phyloP scores from a whole-genome alignment of 2,797 vertebrate genomes.

The Hydrolagus colliei region DNA sequence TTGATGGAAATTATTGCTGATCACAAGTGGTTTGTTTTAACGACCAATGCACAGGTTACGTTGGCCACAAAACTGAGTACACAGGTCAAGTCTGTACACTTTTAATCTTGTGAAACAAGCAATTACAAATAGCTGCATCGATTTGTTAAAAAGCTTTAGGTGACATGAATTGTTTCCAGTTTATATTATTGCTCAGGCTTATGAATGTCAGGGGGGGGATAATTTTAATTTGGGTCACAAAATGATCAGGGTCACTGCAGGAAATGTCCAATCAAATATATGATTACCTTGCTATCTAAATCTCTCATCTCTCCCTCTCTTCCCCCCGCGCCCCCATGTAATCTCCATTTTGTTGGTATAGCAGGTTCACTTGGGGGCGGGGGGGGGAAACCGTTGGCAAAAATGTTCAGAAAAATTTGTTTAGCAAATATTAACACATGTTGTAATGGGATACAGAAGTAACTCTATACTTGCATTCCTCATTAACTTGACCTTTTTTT shows the following conservation, averaged over 20 bases:
- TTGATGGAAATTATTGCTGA: constrained; percentile 82
- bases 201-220: constrained; percentile 80
- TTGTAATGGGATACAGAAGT: constrained; percentile 74
- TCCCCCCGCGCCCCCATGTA: not conserved
- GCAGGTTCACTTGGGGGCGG: constrained; percentile 50
- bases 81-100: constrained; percentile 90
- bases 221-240: constrained; percentile 83
- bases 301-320: too few species aligned
- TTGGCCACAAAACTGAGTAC: constrained; percentile 83
- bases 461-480: constrained; percentile 64
- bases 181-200: constrained; percentile 86
- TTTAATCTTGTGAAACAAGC: constrained; percentile 99
- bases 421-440: constrained; percentile 65
- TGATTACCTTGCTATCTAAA: constrained; percentile 41
- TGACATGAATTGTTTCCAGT: constrained; percentile 98
- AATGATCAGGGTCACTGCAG: constrained; percentile 76
- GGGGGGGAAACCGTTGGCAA: constrained; percentile 53
- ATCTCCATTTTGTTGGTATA: constrained; percentile 48
- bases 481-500: constrained; percentile 65
- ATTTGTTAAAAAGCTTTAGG: constrained; percentile 99
- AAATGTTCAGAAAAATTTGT: constrained; percentile 63
- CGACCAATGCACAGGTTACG: constrained; percentile 73
- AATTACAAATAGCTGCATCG: constrained; percentile 99
- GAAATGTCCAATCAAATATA: constrained; percentile 63
- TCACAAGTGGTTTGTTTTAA: constrained; percentile 71